A percentile compares a stretch with the other conserved stretches of the same genome.
These are phyloP conservation scores for Hipposideros armiger DNA, from an alignment of 2,113 vertebrate genomes.

Conservation along the genomic window DNA sequence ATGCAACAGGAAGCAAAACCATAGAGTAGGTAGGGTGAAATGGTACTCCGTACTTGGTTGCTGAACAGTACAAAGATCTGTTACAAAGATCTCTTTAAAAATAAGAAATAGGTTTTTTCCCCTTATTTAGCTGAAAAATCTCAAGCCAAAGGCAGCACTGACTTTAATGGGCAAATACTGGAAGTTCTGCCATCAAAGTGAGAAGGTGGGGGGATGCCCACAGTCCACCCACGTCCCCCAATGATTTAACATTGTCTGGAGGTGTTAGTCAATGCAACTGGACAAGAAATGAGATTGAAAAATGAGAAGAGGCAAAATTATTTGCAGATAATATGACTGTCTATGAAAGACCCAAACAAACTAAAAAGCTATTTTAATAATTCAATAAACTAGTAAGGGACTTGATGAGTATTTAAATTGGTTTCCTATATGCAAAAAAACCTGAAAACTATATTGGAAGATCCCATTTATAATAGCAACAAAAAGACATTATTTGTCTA, in stretches of 20 bases:
- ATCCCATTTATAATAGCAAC: background rate
- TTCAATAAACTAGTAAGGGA: background rate
- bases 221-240: background rate
- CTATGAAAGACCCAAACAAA: background rate
- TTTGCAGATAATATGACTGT: background rate
- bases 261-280: background rate
- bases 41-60: background rate
- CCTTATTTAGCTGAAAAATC: background rate
- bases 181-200: background rate
- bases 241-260: background rate
- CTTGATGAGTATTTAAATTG: background rate
- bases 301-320: background rate
- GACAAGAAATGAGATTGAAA: background rate
- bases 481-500: background rate
- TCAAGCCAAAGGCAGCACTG: background rate
- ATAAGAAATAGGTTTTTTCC: background rate
- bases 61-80: background rate
- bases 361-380: background rate
- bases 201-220: background rate
- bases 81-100: background rate
- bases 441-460: background rate
- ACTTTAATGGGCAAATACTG: background rate
- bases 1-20: background rate
- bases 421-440: background rate
- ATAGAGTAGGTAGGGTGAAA: background rate